Evolutionary conservation across 2,113 vertebrate genomes (phyloP).

Genomic region (Lophura nycthemera): DNA sequence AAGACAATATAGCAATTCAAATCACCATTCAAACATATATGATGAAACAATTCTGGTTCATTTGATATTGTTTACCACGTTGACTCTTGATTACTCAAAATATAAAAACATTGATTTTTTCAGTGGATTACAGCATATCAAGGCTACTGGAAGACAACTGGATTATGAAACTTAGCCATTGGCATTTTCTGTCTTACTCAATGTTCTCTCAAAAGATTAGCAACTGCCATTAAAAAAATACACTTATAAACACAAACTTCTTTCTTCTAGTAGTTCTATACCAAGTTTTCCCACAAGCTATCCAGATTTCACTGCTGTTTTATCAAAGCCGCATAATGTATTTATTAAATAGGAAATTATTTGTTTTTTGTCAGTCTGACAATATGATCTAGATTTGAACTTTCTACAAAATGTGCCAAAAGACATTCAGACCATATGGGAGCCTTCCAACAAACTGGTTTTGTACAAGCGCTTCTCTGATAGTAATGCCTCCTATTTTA

Average conservation of each 20-base stretch:
- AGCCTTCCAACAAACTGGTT: background rate
- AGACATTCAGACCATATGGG: background rate
- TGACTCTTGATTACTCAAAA: background rate
- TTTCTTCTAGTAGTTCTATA: background rate
- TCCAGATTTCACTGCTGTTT: background rate
- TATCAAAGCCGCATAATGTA: background rate
- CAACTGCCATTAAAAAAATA: background rate
- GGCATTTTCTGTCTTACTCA: background rate
- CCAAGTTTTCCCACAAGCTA: background rate
- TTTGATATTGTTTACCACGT: fast-evolving
- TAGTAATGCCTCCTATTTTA: too few relatives aligned
- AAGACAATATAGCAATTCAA: background rate
- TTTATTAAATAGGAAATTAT: background rate
- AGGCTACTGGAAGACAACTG: background rate
- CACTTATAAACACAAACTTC: background rate
- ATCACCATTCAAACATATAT: background rate
- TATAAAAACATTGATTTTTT: background rate
- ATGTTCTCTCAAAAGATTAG: background rate
- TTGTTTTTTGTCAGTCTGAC: background rate
- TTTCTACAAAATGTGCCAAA: background rate
- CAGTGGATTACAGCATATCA: background rate
- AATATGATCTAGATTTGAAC: background rate
- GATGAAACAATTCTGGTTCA: background rate
- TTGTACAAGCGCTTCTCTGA: background rate
- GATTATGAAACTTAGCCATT: background rate